Evolutionary conservation across 2,888 invertebrate genomes (phyloP).

Genomic region (Cancer borealis): DNA sequence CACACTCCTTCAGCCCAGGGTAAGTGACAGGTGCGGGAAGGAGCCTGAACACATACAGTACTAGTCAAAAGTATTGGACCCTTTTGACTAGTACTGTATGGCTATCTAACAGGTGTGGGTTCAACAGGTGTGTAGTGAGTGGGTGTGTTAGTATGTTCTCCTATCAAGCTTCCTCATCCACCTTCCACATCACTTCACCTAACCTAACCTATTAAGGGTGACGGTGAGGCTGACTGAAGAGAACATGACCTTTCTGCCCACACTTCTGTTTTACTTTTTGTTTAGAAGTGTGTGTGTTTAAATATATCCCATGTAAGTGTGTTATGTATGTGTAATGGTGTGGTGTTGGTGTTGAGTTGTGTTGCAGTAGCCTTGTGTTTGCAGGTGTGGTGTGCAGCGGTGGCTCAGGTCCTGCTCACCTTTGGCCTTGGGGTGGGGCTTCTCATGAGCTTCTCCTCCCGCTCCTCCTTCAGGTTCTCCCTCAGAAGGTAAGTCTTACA

Average conservation of each 20-base stretch:
- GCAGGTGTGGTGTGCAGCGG: conserved; percentile 75
- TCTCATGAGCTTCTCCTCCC: conserved; percentile 73
- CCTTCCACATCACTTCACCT: neutral
- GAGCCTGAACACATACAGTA: too few species aligned
- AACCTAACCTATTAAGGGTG: conserved; percentile 21
- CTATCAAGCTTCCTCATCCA: neutral
- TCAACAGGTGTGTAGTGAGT: too few species aligned
- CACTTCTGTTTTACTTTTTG: neutral
- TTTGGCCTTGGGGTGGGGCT: conserved; percentile 71
- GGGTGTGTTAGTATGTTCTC: neutral
- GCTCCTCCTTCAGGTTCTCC: conserved; percentile 70
- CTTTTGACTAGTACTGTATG: too few species aligned
- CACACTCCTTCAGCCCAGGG: conserved; percentile 69
- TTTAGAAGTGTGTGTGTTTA: neutral
- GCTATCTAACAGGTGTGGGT: too few species aligned
- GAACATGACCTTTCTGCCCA: conserved; percentile 9
- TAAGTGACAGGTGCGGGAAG: neutral
- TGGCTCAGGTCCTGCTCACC: conserved; percentile 72
- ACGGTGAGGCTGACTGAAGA: neutral
- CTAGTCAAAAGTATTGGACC: neutral
- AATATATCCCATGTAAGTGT: too few species aligned
- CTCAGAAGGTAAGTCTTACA: conserved; percentile 61
- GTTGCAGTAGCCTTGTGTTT: neutral
- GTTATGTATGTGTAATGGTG: neutral
- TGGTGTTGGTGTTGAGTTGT: neutral